Percentiles rank a stretch among this genome's conserved stretches.
Evolutionary conservation across 1,140 invertebrate species (phyloP).

Genomic region (Pararge aegeria): DNA sequence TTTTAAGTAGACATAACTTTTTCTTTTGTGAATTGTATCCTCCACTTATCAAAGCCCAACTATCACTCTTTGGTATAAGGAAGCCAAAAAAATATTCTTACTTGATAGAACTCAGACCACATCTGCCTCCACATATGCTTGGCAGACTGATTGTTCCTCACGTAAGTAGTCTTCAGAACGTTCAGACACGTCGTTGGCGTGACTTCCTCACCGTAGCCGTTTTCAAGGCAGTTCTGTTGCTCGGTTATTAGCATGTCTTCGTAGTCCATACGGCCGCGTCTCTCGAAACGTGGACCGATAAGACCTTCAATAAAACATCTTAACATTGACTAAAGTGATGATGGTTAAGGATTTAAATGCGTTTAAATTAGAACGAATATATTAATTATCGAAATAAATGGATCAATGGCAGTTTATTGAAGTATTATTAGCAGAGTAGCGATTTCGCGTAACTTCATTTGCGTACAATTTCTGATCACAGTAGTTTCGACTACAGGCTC

Average conservation of each 20-base stretch:
- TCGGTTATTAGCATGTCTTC: slow-evolving; percentile 72
- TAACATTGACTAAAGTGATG: too few relatives aligned
- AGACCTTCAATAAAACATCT: slow-evolving; percentile 43
- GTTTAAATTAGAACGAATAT: too few relatives aligned
- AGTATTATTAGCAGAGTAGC: too few relatives aligned
- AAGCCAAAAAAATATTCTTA: slow-evolving; percentile 26
- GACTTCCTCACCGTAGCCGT: slow-evolving; percentile 65
- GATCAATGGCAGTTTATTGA: too few relatives aligned
- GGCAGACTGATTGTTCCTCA: slow-evolving; percentile 54
- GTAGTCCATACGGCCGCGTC: slow-evolving; percentile 70
- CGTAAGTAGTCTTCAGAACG: slow-evolving; percentile 62
- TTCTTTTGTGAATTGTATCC: too few relatives aligned
- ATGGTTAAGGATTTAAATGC: not conserved
- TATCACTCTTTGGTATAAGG: too few relatives aligned
- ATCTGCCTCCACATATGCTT: slow-evolving; percentile 67
- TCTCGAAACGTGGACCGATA: slow-evolving; percentile 71
- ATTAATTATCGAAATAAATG: too few relatives aligned
- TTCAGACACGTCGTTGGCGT: slow-evolving; percentile 65
- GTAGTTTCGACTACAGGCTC: too few relatives aligned
- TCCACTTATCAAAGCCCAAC: too few relatives aligned
- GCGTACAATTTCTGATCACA: too few relatives aligned
- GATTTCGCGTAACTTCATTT: too few relatives aligned
- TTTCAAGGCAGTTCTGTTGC: slow-evolving; percentile 63
- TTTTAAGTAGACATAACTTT: too few relatives aligned
- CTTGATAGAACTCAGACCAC: slow-evolving; percentile 70